Evolutionary conservation across 2,113 vertebrate genomes (phyloP), one percentile per base, ranked within the genome.

Genomic region (Microtus ochrogaster): DNA sequence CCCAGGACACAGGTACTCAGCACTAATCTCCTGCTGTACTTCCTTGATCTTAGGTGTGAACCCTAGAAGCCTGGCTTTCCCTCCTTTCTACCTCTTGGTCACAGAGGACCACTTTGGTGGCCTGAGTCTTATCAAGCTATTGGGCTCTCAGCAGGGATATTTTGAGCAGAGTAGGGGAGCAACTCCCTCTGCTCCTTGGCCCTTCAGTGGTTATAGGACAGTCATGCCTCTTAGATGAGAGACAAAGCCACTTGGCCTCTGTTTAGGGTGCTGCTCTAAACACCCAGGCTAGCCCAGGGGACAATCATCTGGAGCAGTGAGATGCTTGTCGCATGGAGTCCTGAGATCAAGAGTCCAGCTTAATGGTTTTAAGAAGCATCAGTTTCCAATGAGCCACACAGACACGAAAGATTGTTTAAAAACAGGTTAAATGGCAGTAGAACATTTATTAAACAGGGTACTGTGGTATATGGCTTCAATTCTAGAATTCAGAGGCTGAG

Each of bases 371-470:
- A 70, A 68, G 66, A 81, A 44, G 68, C 36, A 65, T 49, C n/a
- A n/a, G n/a, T 76, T 96, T 88, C 63, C 24, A 72, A 70, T 21
- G 77, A 94, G 61, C 24, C 3, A 79, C 39, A 70, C 26, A 77
- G 65, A 63, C 49, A 78, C 66, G 63, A 91, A 76, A 91, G 49
- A 66, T 49, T 78, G 33, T 28, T 96, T 95, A 65, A 95, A 97
- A 83, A 63, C 10, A 79, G 86, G 33, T 82, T 49, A 68, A 94
- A 65, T 28, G 36, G 74, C 5, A 73, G 89, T 72, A 72, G 89
- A 72, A 17, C 58, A 49, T 79, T 77, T 55, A 36, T 49, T 78
- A 66, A 52, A 22, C 24, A 79, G 30, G 13, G 12, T 44, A 28
- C 33, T 21, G 10, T 63, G 28, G 10, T 7, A 16, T 17, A 47